phyloP scores from a whole-genome alignment of 2,113 vertebrate genomes.

The Lepidothrix coronata region DNA sequence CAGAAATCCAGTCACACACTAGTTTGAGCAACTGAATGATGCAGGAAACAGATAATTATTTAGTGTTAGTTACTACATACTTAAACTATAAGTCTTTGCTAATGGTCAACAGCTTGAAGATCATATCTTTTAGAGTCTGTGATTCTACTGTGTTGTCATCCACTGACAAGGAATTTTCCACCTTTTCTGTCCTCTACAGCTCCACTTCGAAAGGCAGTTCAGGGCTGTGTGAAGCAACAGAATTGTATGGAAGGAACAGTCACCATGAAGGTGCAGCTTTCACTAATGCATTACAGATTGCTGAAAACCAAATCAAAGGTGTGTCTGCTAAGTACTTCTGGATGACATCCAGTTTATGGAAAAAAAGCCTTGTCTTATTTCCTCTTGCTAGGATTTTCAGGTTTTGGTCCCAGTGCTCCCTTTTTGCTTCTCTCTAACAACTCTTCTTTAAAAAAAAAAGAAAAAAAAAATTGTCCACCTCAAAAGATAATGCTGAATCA shows the following conservation, averaged over 20 bases:
- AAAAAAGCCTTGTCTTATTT: not conserved
- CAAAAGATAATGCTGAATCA: not conserved
- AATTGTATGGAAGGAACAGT: conserved; percentile 48
- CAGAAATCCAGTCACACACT: not conserved
- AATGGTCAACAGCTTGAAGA: not conserved
- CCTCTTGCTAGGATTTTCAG: not conserved
- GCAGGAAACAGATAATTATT: not conserved
- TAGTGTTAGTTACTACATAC: not conserved
- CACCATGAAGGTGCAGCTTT: conserved; percentile 61
- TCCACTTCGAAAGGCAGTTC: conserved; percentile 45
- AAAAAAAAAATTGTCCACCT: not conserved
- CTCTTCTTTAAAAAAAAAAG: not conserved
- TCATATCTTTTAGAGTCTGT: not conserved
- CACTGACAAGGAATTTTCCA: not conserved
- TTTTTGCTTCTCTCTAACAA: not conserved
- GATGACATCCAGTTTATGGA: not conserved
- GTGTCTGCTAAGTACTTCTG: not conserved
- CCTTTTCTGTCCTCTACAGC: conserved; percentile 50
- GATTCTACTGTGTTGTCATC: not conserved
- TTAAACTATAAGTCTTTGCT: not conserved
- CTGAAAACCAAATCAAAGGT: conserved; percentile 54
- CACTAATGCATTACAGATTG: conserved; percentile 7
- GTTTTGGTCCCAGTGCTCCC: not conserved
- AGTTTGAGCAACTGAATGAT: not conserved
- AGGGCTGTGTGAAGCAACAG: conserved; percentile 47